These are phyloP conservation scores for Xestia xanthographa DNA, from an alignment of 2,888 invertebrate species.

Conservation along the genomic window DNA sequence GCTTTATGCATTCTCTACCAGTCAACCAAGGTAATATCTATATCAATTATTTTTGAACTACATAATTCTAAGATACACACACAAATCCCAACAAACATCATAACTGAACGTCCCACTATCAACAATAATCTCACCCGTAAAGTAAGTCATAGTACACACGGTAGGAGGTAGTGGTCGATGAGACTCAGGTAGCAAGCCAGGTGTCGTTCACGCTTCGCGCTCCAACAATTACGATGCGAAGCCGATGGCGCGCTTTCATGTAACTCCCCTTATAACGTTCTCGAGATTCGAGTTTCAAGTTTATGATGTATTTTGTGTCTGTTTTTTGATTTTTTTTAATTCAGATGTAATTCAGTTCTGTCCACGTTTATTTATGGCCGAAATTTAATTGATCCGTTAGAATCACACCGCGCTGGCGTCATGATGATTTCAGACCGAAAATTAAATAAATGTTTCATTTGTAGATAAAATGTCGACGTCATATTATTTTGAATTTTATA, in stretches of 20 bases:
- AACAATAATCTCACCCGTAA: slow-evolving; percentile 44
- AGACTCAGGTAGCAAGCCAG: slow-evolving; percentile 67
- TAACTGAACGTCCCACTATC: slow-evolving; percentile 3
- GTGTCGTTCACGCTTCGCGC: slow-evolving; percentile 78
- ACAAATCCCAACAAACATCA: slow-evolving; percentile 1
- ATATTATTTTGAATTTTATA: not conserved
- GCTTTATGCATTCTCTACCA: not conserved
- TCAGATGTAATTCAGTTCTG: not conserved
- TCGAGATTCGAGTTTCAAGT: slow-evolving; percentile 18
- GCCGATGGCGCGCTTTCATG: slow-evolving; percentile 46
- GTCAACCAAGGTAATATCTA: not conserved
- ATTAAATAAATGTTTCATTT: not conserved
- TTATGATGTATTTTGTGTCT: slow-evolving; percentile 19
- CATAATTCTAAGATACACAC: slow-evolving; percentile 4
- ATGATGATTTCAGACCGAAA: not conserved
- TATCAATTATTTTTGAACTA: not conserved
- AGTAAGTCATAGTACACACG: slow-evolving; percentile 50
- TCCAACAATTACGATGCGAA: slow-evolving; percentile 52
- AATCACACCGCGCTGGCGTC: not conserved
- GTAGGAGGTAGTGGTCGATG: slow-evolving; percentile 43
- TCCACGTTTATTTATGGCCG: too few species aligned
- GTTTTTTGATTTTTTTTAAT: not conserved
- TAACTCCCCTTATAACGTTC: slow-evolving; percentile 53
- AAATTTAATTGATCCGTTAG: not conserved
- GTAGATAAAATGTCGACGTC: not conserved